A percentile compares a stretch with the other conserved stretches of the same genome.
phyloP scores from a whole-genome alignment of 2,888 invertebrate genomes.

The Fragum whitleyi region DNA sequence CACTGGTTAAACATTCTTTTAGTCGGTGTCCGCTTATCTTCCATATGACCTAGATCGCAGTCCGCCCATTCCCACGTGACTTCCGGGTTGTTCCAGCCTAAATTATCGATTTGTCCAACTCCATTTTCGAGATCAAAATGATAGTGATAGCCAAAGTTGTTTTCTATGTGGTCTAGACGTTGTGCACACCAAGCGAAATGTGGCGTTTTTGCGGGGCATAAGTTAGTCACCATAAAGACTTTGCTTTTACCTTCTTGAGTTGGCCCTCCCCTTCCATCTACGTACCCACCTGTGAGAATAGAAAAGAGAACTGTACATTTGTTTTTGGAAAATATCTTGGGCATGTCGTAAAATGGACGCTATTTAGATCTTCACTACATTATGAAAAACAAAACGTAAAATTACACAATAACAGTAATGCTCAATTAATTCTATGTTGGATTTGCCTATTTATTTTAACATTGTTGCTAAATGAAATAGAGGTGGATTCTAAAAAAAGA shows the following conservation, averaged over 20 bases:
- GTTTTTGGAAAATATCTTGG: too few species aligned
- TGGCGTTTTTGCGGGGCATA: conserved; percentile 71
- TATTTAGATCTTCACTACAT: too few species aligned
- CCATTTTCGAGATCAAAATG: conserved; percentile 73
- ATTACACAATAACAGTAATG: too few species aligned
- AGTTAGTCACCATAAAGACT: conserved; percentile 76
- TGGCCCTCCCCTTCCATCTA: conserved; percentile 68
- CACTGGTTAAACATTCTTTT: conserved; percentile 57
- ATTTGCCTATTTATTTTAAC: too few species aligned
- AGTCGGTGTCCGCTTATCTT: conserved; percentile 46
- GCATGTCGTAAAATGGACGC: too few species aligned
- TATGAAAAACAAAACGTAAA: too few species aligned
- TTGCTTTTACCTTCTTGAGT: conserved; percentile 45
- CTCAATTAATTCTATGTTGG: too few species aligned
- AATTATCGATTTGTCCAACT: conserved; percentile 44
- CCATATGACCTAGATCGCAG: conserved; percentile 48
- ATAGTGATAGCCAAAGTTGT: conserved; percentile 62
- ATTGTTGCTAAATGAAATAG: too few species aligned
- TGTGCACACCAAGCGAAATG: conserved; percentile 76
- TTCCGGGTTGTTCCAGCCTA: conserved; percentile 73
- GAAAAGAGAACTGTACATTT: too few species aligned
- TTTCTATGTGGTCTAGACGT: conserved; percentile 34
- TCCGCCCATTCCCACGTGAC: conserved; percentile 65
- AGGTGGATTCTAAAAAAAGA: too few species aligned
- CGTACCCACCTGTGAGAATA: conserved; percentile 72